These are phyloP conservation scores for Zaprionus ornatus DNA, from an alignment of 1,140 invertebrate genomes.

Conservation along the genomic window DNA sequence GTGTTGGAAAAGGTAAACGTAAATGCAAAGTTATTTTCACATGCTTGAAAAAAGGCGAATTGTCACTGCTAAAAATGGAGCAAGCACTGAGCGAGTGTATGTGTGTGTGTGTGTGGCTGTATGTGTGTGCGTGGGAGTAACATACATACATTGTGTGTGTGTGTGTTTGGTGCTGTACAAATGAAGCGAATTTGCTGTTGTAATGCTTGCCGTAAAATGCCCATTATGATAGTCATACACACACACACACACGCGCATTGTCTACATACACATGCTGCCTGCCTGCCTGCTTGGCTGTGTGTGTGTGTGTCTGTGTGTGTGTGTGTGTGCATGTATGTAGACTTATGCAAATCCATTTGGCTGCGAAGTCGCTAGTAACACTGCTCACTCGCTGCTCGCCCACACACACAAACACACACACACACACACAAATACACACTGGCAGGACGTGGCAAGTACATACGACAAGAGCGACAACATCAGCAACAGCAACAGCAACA, in stretches of 20 bases:
- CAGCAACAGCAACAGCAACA: neutral
- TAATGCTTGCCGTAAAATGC: constrained; percentile 69
- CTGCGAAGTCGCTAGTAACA: constrained; percentile 36
- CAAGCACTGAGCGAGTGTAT: constrained; percentile 4
- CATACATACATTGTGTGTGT: neutral
- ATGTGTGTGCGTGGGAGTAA: neutral
- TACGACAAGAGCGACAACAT: constrained; percentile 27
- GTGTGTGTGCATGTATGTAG: constrained; percentile 41
- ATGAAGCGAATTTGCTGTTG: constrained; percentile 52
- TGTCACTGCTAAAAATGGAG: constrained; percentile 72
- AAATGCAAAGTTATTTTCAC: constrained; percentile 18
- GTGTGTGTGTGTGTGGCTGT: constrained; percentile 19
- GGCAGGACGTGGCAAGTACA: constrained; percentile 44
- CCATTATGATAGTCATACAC: constrained; percentile 71
- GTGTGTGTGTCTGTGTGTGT: constrained; percentile 21
- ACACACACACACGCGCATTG: constrained; percentile 41
- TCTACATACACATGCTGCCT: constrained; percentile 3
- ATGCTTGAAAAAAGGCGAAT: neutral
- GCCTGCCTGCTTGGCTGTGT: neutral
- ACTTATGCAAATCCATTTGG: constrained; percentile 80
- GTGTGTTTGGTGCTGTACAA: constrained; percentile 26
- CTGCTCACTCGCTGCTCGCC: constrained; percentile 29
- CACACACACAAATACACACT: constrained; percentile 12
- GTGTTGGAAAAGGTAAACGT: constrained; percentile 79
- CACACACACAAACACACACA: constrained; percentile 25